Base-by-base conservation (phyloP, 2,113 vertebrate species). In the Carassius auratus region DNA sequence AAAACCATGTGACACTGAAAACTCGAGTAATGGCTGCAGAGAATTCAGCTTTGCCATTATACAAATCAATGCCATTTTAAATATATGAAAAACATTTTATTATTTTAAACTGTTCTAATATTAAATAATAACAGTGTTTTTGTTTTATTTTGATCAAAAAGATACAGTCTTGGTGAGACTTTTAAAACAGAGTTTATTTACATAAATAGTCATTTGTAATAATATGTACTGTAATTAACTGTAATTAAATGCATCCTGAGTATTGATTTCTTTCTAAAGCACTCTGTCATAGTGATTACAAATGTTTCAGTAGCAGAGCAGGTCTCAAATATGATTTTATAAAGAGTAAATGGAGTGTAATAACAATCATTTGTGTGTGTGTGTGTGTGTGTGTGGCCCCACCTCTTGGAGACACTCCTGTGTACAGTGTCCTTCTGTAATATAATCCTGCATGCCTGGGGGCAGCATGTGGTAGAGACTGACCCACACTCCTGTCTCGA, bases 391-490 rank as follows among this genome's bases (percentile, higher is more conserved):
- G n/a, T 1, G 45, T 36, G 30, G 30, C 30, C 81, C 30, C 93
- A 97, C 96, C 95, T 97, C 96, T 89, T 96, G 90, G 17, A 97
- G 93, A 91, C 96, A 97, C 90, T 97, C 96, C 92, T 93, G 89
- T 0, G 96, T 95, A 89, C 96, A 97, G 90, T 97, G 96, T 80
- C 96, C 96, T 88, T 97, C 96, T 8, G 96, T 96, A 80, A 92
- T 89, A 86, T 96, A 97, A 80, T 95, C 94, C n/a, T 95, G 91
- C 93, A 97, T 95, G 77, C 95, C 96, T 0, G 96, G 96, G 84
- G 96, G 96, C 83, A 97, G 94, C 89, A 96, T 97, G 84, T 97
- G 96, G 91, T 96, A 97, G 15, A 96, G 95, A 82, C 96, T 97
- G 81, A 97, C 96, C 96, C 96, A 97, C 82, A 97, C 95, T 81